phyloP scores from a whole-genome alignment of 2,113 vertebrate genomes.

The Calidris pugnax region DNA sequence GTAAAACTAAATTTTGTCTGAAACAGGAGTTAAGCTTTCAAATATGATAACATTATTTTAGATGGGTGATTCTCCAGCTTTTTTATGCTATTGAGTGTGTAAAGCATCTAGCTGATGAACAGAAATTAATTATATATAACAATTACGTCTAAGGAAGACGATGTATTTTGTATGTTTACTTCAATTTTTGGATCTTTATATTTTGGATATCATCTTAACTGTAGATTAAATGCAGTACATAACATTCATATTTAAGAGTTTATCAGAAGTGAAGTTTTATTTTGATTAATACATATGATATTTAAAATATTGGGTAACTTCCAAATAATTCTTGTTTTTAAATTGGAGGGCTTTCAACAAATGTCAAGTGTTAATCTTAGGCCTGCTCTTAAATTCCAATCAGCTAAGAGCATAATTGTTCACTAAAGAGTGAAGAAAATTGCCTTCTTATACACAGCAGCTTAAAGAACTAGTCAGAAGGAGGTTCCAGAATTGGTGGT shows the following conservation, averaged over 20 bases:
- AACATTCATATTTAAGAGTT: not conserved
- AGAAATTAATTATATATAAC: not conserved
- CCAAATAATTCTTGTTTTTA: slow-evolving; percentile 28
- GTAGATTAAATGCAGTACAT: not conserved
- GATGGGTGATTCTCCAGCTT: not conserved
- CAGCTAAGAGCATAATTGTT: slow-evolving; percentile 61
- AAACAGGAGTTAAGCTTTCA: not conserved
- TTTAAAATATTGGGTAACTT: slow-evolving; percentile 37
- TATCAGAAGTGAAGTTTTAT: not conserved
- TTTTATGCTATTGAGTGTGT: not conserved
- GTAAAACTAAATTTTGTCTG: not conserved
- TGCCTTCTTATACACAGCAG: not conserved
- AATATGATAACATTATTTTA: not conserved
- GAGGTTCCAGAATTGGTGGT: not conserved
- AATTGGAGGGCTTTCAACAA: slow-evolving; percentile 44
- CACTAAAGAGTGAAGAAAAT: slow-evolving; percentile 32
- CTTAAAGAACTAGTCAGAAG: not conserved
- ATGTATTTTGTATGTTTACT: not conserved
- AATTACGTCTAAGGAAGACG: not conserved
- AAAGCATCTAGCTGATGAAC: not conserved
- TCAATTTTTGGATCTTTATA: not conserved
- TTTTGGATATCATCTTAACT: not conserved
- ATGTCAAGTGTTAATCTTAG: slow-evolving; percentile 67
- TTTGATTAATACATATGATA: slow-evolving; percentile 21
- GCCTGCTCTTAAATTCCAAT: slow-evolving; percentile 49